Conservation (phyloP, 2,797 vertebrate species). For the Phoxinus dragarum region DNA sequence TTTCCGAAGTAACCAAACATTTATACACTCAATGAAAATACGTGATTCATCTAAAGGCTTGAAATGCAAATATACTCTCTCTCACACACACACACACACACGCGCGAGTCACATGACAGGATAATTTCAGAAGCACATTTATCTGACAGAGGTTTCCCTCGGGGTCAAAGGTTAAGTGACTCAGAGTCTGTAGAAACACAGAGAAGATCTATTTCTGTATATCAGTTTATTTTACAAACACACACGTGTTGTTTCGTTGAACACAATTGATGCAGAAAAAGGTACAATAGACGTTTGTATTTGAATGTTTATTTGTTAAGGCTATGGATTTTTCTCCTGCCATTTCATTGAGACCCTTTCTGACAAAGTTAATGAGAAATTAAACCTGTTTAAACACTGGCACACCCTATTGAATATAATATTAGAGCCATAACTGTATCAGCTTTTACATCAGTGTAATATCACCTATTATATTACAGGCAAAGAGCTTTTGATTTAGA, state of each 20-base stretch:
- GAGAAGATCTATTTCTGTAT: background rate
- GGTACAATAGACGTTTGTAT: background rate
- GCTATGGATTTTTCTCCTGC: background rate
- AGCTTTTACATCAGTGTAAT: background rate
- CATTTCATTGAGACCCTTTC: background rate
- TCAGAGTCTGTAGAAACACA: background rate
- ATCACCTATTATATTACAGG: background rate
- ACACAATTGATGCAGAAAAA: background rate
- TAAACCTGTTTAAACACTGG: background rate
- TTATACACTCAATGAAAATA: slow-evolving; percentile 4
- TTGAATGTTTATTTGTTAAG: background rate
- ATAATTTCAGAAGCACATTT: background rate
- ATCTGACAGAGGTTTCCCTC: background rate
- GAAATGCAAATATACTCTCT: background rate
- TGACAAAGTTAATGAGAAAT: background rate
- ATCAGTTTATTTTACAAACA: background rate
- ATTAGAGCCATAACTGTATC: background rate
- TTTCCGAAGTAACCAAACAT: slow-evolving; percentile 31
- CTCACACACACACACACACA: background rate
- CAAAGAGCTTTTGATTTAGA: too few relatives aligned
- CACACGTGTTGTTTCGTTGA: background rate
- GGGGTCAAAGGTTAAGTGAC: background rate
- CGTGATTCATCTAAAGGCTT: slow-evolving; percentile 16
- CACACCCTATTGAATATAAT: background rate
- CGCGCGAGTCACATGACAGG: background rate